Conservation (phyloP, 2,113 vertebrate genomes). For the Oenanthe melanoleuca region DNA sequence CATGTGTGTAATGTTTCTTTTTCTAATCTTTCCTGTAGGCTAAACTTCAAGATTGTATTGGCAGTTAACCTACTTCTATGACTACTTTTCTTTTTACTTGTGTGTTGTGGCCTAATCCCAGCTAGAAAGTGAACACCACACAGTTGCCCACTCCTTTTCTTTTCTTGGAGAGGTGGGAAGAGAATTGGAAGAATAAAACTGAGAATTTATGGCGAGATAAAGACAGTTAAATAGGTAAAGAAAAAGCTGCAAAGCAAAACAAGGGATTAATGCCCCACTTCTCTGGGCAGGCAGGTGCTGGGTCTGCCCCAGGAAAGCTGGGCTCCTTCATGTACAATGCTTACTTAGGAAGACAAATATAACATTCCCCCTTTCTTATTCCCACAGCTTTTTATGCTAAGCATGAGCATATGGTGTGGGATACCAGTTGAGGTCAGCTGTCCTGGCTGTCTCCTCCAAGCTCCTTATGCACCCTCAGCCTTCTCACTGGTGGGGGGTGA, state of each 20-base stretch:
- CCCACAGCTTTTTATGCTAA: background rate
- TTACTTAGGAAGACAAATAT: background rate
- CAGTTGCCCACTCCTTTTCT: background rate
- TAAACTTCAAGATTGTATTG: background rate
- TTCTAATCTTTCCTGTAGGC: background rate
- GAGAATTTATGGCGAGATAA: background rate
- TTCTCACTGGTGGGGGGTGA: background rate
- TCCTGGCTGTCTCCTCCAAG: background rate
- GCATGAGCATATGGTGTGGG: background rate
- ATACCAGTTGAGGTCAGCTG: background rate
- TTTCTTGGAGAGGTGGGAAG: background rate
- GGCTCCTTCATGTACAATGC: rapidly evolving
- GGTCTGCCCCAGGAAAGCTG: background rate
- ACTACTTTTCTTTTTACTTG: background rate
- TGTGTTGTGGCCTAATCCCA: background rate
- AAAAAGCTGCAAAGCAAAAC: background rate
- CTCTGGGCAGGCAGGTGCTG: background rate
- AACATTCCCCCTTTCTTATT: background rate
- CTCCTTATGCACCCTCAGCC: background rate
- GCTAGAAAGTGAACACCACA: background rate
- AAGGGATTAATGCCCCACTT: background rate
- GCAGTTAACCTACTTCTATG: background rate
- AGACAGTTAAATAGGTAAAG: background rate
- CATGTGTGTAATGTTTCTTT: background rate
- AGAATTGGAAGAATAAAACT: background rate